Evolutionary conservation across 2,113 vertebrate species (phyloP), one percentile per base, ranked within the genome.

Genomic region (Cyrtonyx montezumae): DNA sequence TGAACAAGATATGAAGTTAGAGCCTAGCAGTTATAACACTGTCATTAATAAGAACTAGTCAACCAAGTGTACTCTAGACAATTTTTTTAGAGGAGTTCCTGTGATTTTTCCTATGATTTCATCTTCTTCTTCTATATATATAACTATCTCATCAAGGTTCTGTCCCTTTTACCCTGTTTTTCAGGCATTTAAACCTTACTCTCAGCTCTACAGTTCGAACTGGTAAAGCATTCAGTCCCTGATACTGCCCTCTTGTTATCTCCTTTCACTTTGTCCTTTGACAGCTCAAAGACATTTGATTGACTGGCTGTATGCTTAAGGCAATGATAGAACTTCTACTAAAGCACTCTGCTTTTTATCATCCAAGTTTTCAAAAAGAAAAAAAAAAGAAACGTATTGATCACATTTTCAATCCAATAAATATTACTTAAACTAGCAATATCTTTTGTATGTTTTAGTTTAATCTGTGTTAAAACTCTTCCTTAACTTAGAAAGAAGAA

Each of bases 271-370:
- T 91, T 1, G 3, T 70, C 56, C 28, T 82, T 59, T 78, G 61
- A 90, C 56, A 90, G 37, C 32, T 90, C 30, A 67, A 59, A 90
- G 73, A 67, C 22, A 86, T 96, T 83, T 88, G 68, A 85, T 42
- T 84, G 75, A 82, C 62, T 89, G 56, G 6, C 65, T 80, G 53
- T 49, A 28, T 43, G 48, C 79, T 84, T 30, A 68, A 84, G 73
- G 88, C 76, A 84, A 76, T 8, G 21, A n/a, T 1, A 74, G 79
- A 79, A 91, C 43, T 91, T 91, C 46, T 49, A 63, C 36, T 69
- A 71, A 79, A 76, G 12, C 14, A 73, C 28, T 1, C 0, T 49
- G 42, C 2, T 74, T 82, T 79, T 79, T 58, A 55, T 78, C 40
- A 83, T 80, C 16, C 8, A 63, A 21, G 6, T 21, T 78, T 58